phyloP scores from a whole-genome alignment of 2,113 vertebrate species.

The Charina bottae region DNA sequence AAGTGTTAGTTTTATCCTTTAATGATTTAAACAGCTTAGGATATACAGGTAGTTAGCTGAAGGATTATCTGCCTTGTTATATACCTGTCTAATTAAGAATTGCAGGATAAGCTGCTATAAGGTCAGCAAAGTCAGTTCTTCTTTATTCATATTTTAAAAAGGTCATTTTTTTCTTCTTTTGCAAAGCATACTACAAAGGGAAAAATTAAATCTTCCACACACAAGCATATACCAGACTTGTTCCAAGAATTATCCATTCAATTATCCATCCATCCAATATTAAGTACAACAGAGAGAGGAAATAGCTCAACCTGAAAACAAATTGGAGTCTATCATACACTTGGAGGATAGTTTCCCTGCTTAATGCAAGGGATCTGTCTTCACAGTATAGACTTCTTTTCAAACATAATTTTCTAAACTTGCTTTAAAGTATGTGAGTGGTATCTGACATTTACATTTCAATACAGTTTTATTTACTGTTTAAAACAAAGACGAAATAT shows the following conservation, averaged over 20 bases:
- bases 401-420: slow-evolving; percentile 12
- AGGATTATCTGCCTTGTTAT: not conserved
- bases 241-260: not conserved
- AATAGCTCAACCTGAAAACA: slow-evolving; percentile 21
- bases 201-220: not conserved
- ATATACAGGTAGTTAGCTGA: not conserved
- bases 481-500: slow-evolving; percentile 17
- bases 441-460: not conserved
- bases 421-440: slow-evolving; percentile 16
- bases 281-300: slow-evolving; percentile 9
- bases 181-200: not conserved
- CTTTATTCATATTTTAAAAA: not conserved
- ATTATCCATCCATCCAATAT: not conserved
- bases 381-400: not conserved
- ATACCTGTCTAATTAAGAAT: not conserved
- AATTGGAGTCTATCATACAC: slow-evolving; percentile 10
- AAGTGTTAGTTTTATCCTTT: not conserved
- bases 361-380: slow-evolving; percentile 15
- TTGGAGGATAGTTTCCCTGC: slow-evolving; percentile 32
- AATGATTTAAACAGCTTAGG: not conserved
- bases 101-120: not conserved
- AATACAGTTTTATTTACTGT: not conserved
- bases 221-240: not conserved
- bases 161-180: not conserved
- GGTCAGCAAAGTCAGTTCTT: not conserved